phyloP scores from a whole-genome alignment of 2,888 invertebrate genomes.

The Eretmocerus hayati region DNA sequence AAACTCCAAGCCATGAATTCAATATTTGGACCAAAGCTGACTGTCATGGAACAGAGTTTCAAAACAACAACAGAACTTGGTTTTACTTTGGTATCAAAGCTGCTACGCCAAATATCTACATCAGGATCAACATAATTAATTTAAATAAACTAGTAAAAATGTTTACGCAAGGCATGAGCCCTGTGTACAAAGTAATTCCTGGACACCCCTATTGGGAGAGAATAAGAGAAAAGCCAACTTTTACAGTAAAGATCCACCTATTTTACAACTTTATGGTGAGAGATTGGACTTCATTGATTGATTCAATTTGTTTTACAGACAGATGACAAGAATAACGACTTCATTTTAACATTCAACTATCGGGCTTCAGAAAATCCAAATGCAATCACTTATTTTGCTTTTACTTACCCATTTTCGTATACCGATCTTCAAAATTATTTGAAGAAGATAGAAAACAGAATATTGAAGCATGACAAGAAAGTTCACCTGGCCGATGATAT shows the following conservation, averaged over 20 bases:
- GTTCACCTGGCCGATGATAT: conserved; percentile 56
- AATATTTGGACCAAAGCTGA: conserved; percentile 88
- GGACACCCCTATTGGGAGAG: conserved; percentile 78
- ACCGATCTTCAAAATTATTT: conserved; percentile 71
- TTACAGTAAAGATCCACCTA: conserved; percentile 60
- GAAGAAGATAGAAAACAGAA: conserved; percentile 59
- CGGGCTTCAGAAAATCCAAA: conserved; percentile 63
- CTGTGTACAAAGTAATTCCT: conserved; percentile 69
- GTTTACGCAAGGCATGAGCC: conserved; percentile 86
- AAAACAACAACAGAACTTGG: conserved; percentile 88
- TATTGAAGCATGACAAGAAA: conserved; percentile 40
- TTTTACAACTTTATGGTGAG: conserved; percentile 1
- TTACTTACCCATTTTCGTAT: conserved; percentile 86
- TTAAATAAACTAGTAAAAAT: conserved; percentile 85
- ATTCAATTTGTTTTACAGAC: conserved; percentile 50
- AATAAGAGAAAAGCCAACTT: conserved; percentile 71
- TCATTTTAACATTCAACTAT: conserved; percentile 68
- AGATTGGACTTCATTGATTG: conserved; percentile 5
- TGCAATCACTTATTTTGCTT: conserved; percentile 77
- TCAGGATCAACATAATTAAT: conserved; percentile 79
- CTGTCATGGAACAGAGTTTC: conserved; percentile 78
- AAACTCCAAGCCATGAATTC: conserved; percentile 69
- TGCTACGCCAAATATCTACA: conserved; percentile 50
- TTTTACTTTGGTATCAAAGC: conserved; percentile 79
- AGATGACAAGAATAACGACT: conserved; percentile 59